These are phyloP conservation scores for Elachura formosa DNA, from an alignment of 2,113 vertebrate genomes.

Conservation along the genomic window DNA sequence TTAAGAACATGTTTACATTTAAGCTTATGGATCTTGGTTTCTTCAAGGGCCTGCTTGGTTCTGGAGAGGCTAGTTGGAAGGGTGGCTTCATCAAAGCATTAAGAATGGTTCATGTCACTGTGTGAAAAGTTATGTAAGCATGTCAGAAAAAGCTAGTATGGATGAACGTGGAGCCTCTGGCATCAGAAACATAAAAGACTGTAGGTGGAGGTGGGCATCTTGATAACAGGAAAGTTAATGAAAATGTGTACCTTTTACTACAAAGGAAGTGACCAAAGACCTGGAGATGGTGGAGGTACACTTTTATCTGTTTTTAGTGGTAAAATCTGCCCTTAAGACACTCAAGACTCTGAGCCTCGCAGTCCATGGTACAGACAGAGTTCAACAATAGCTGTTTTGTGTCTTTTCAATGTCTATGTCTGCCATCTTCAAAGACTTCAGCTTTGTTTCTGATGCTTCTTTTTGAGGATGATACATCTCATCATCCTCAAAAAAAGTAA, in stretches of 20 bases:
- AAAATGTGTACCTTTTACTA: neutral
- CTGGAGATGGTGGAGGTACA: accelerated
- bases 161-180: neutral
- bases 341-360: neutral
- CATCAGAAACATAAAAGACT: neutral
- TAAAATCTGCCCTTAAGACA: neutral
- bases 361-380: neutral
- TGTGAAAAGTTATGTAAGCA: neutral
- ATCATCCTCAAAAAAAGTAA: neutral
- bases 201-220: neutral
- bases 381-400: neutral
- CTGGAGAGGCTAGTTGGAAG: neutral
- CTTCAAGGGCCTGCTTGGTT: neutral
- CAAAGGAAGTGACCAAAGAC: neutral
- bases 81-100: neutral
- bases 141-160: neutral
- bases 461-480: too few species aligned
- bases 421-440: neutral
- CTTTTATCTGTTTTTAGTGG: neutral
- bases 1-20: neutral
- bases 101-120: neutral
- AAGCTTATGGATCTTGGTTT: neutral
- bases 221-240: neutral
- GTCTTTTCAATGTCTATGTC: neutral
- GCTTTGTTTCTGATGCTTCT: neutral